Base-by-base conservation (phyloP, 2,888 invertebrate species). In the Trachelus troglodyta region DNA sequence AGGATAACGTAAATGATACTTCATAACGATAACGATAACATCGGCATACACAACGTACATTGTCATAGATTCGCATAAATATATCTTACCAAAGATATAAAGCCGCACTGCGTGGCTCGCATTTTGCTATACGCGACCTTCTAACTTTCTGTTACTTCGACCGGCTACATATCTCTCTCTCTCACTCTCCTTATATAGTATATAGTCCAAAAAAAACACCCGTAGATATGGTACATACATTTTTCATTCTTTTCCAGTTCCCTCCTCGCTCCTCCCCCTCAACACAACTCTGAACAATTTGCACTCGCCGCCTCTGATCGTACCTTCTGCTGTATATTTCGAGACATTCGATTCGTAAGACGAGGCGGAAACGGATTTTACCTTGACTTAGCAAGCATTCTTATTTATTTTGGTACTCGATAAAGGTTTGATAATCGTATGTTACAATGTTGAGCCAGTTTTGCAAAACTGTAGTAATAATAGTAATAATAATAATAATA, bases 401-500 rank as follows among this genome's bases (percentile, higher is more conserved):
- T 89, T 88, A 89, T 89, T 90, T 89, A 90, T 90, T 91, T 91
- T 90, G 90, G 91, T 91, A 90, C 88, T 90, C 87, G 86, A 87
- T 88, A 88, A 88, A 85, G 40, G 84, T 90, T 88, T 85, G 84
- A 86, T 88, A 89, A 84, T 89, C 85, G 87, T 91, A 90, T 90
- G 86, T 89, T 90, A 91, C 90, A 91, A 87, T 90, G 85, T 90
- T 90, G 91, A 91, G 89, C 87, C 89, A 88, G 89, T 89, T 40
- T 89, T 86, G 83, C 81, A 86, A 89, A 89, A 89, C 86, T 85
- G 84, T 85, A 80, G 81, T 81, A 81, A 83, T 83, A 79, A 81
- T 83, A 83, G 34, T 88, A 83, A 85, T 84, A 79, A 79, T 84
- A 78, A 81, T 84, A 83, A 83, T 84, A 80, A 81, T 73, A 76